phyloP scores from a whole-genome alignment of 2,113 vertebrate species.

The Albula goreensis region DNA sequence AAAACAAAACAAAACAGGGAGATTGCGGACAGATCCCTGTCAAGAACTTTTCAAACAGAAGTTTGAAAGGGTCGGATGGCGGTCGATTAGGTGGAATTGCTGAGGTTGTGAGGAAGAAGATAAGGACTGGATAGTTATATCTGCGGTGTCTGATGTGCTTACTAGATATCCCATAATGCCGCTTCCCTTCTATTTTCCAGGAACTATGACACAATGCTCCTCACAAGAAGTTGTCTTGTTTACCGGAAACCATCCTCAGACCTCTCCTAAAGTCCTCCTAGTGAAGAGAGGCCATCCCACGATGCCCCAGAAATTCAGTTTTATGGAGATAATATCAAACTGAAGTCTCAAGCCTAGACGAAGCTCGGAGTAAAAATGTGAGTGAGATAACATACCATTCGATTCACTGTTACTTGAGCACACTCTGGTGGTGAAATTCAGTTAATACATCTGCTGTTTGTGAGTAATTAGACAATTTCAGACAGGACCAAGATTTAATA shows the following conservation, averaged over 20 bases:
- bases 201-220: neutral
- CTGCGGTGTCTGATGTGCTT: neutral
- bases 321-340: neutral
- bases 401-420: conserved; percentile 24
- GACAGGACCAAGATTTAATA: neutral
- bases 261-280: neutral
- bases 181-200: neutral
- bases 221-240: no score
- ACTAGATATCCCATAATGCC: neutral
- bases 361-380: neutral
- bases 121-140: neutral
- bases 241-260: no score
- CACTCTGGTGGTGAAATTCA: conserved; percentile 36
- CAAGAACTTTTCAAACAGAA: neutral
- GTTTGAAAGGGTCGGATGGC: neutral
- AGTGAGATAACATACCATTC: neutral
- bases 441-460: conserved; percentile 1
- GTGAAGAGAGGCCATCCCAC: no score
- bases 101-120: neutral
- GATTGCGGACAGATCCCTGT: no score
- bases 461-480: neutral
- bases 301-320: no score
- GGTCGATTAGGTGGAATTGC: neutral
- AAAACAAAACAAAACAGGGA: neutral
- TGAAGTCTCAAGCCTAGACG: neutral